Evolutionary conservation across 2,888 invertebrate genomes (phyloP), one percentile per base, ranked within the genome.

Genomic region (Apocheima hispidaria): DNA sequence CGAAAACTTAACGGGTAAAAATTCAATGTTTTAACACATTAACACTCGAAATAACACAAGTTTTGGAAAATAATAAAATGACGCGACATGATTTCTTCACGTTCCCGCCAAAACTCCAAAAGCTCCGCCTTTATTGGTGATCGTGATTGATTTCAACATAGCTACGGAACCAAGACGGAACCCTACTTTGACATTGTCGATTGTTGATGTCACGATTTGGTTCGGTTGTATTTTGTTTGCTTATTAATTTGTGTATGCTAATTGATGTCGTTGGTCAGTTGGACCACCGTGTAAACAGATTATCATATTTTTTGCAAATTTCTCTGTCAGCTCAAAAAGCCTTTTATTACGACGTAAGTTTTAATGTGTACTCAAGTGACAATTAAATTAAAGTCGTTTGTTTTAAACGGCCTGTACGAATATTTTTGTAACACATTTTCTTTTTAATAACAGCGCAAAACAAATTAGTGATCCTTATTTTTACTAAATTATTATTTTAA

Each of bases 231-330:
- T 23, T 28, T 48, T 49, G 35, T 50, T 50, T 50, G 16, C 14
- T 26, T 16, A 9, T 16, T 44, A 44, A 26, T 44, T 44, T 26
- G n/a, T 21, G 16, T 26, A 26, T 44, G 16, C 14, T 44, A 44
- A 44, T 44, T 44, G 43, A 23, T 43, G 23, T 44, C 16, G 9
- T 16, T 44, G 26, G 23, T 16, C 16, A 2, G 43, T 41, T 26
- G 16, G 43, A 44, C 43, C 43, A 44, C 43, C 43, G 16, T 26
- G 43, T 9, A 44, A 10, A 44, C 16, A 26, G 9, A 44, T 26
- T 26, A 44, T n/a, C 26, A 26, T 26, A 7, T 26, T 23, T 16
- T 16, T 26, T 44, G 7, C 14, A 10, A 28, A 28, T 44, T 26
- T 16, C 6, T n/a, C n/a, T 21, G 21, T 12, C 9, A 44, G 9